phyloP scores from a whole-genome alignment of 1,140 invertebrate species.

The Plutomurus gul region DNA sequence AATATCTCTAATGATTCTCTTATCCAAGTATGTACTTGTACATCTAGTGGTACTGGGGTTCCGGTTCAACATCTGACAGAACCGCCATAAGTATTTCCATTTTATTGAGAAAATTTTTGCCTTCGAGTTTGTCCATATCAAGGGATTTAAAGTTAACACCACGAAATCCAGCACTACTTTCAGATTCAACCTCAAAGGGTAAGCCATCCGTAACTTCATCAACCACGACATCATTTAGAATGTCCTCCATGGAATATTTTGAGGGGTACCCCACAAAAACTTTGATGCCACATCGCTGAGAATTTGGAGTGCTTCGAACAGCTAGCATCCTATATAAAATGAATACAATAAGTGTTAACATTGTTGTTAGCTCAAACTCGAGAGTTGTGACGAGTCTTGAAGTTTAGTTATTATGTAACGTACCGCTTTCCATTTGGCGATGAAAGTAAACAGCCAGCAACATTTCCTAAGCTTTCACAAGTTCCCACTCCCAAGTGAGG shows the following conservation, averaged over 20 bases:
- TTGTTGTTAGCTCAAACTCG: not conserved
- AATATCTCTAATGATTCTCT: too few species aligned
- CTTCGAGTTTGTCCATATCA: constrained; percentile 90
- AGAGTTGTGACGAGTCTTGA: too few species aligned
- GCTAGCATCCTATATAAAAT: constrained; percentile 71
- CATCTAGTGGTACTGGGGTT: not conserved
- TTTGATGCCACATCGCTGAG: constrained; percentile 61
- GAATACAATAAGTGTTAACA: constrained; percentile 10
- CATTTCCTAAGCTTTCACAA: constrained; percentile 88
- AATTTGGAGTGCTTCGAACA: constrained; percentile 81
- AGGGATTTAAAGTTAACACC: constrained; percentile 79
- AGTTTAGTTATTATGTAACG: too few species aligned
- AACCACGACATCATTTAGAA: constrained; percentile 77
- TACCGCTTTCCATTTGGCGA: constrained; percentile 81
- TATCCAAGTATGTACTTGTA: too few species aligned
- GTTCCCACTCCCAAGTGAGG: constrained; percentile 83
- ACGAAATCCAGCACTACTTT: constrained; percentile 35
- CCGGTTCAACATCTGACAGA: constrained; percentile 25
- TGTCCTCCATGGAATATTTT: not conserved
- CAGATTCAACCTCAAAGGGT: not conserved
- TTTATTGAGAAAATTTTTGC: constrained; percentile 95
- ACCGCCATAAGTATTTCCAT: constrained; percentile 92
- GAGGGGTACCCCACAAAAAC: constrained; percentile 77
- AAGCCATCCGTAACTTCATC: constrained; percentile 67
- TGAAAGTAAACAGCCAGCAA: constrained; percentile 79